Evolutionary conservation across 2,888 invertebrate species (phyloP).

Genomic region (Allophyes oxyacanthae): DNA sequence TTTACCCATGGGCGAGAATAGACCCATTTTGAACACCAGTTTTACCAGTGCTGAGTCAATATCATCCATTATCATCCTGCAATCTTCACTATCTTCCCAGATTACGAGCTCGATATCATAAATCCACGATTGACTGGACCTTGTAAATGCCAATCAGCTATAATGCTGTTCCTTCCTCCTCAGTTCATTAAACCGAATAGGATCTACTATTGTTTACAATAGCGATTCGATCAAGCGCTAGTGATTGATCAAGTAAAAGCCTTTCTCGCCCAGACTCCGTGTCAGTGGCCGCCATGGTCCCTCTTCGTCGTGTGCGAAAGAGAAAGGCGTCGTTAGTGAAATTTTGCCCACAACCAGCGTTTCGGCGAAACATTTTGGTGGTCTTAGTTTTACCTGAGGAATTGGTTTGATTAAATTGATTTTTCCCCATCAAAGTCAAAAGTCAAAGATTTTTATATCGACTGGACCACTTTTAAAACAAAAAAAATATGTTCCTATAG

Average conservation of each 20-base stretch:
- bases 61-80: too few relatives aligned
- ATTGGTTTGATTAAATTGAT: slow-evolving; percentile 4
- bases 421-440: too few relatives aligned
- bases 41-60: too few relatives aligned
- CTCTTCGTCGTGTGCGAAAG: slow-evolving; percentile 42
- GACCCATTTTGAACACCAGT: too few relatives aligned
- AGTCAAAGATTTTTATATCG: too few relatives aligned
- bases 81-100: too few relatives aligned
- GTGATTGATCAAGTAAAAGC: slow-evolving; percentile 39
- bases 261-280: slow-evolving; percentile 50
- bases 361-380: slow-evolving; percentile 39
- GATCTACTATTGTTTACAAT: slow-evolving; percentile 18
- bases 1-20: too few relatives aligned
- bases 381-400: slow-evolving; percentile 19
- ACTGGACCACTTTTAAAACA: too few relatives aligned
- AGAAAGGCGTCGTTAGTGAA: slow-evolving; percentile 57
- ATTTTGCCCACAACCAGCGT: slow-evolving; percentile 45
- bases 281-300: slow-evolving; percentile 42
- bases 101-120: too few relatives aligned
- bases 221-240: slow-evolving; percentile 15
- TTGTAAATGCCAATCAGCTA: too few relatives aligned
- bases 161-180: neutral
- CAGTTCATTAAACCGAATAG: neutral
- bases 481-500: too few relatives aligned
- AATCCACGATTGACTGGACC: too few relatives aligned